These are phyloP conservation scores for Periphyllus acericola DNA, from an alignment of 2,888 invertebrate species.

Conservation along the genomic window DNA sequence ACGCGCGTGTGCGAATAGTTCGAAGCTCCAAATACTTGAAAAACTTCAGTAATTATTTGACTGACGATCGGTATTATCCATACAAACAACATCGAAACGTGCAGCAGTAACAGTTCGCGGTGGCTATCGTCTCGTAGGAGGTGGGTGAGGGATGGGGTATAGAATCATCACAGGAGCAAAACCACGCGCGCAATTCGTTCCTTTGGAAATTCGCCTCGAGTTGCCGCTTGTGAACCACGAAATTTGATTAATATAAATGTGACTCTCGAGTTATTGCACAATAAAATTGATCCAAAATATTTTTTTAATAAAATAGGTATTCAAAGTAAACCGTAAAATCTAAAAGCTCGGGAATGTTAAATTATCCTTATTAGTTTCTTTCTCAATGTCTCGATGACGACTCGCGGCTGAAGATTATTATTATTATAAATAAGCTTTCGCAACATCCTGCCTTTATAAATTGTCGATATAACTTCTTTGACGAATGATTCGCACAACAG, in stretches of 20 bases:
- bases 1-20: not conserved
- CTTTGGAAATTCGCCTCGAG: not conserved
- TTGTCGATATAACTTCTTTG: not conserved
- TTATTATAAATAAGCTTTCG: not conserved
- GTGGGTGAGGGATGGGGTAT: not conserved
- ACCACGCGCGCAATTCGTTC: too few species aligned
- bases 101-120: not conserved
- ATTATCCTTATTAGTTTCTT: not conserved
- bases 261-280: not conserved
- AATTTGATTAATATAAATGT: not conserved
- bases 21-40: not conserved
- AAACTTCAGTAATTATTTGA: conserved; percentile 35
- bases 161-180: too few species aligned
- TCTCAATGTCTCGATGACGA: not conserved
- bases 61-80: not conserved
- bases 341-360: not conserved
- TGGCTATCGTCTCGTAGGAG: not conserved
- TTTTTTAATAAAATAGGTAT: not conserved
- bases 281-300: not conserved
- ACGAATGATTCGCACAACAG: not conserved
- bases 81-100: not conserved
- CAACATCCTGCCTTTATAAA: not conserved
- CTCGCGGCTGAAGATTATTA: not conserved
- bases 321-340: not conserved
- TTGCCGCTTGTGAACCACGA: not conserved